Evolutionary conservation across 2,888 invertebrate species (phyloP), one percentile per base, ranked within the genome.

Genomic region (Merodon equestris): DNA sequence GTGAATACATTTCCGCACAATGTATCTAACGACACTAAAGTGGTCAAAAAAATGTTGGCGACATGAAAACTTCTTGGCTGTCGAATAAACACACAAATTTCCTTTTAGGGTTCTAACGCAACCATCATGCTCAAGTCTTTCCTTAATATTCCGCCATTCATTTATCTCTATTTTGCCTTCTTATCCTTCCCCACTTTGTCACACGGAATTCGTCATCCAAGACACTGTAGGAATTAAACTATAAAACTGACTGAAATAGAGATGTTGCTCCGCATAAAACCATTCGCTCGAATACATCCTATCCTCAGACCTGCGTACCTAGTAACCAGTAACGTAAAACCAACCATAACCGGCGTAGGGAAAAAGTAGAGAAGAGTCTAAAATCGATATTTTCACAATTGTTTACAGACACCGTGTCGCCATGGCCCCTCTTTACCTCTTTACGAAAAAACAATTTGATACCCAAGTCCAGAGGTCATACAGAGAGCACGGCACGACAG

Each of bases 401-500:
- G 72, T 57, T 72, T 73, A 73, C 67, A 79, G 77, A 79, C 77
- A 73, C 63, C 68, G 47, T 63, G 77, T 73, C 77, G 73, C 77
- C 77, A 76, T 36, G 34, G n/a, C 56, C 34, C 19, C 15, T 15
- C 38, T 34, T 13, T 13, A 45, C 9, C 34, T 15, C 27, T 38
- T 14, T 42, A 42, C 5, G 12, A 50, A 50, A 38, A 14, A 3
- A n/a, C 7, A 51, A 36, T 14, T 19, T 9, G 42, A 60, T 64
- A 51, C 53, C 60, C 19, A 50, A 34, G 61, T 18, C 17, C 48
- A 45, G 14, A 19, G 53, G 27, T 4, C 27, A 2, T 27, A n/a
- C n/a, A n/a, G n/a, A n/a, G n/a, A 27, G 27, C 27, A 27, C 7
- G 3, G 7, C 27, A 27, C 7, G 27, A 7, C 7, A 27, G 19